Conservation (phyloP, 2,888 invertebrate genomes). For the Drosophila neotestacea region DNA sequence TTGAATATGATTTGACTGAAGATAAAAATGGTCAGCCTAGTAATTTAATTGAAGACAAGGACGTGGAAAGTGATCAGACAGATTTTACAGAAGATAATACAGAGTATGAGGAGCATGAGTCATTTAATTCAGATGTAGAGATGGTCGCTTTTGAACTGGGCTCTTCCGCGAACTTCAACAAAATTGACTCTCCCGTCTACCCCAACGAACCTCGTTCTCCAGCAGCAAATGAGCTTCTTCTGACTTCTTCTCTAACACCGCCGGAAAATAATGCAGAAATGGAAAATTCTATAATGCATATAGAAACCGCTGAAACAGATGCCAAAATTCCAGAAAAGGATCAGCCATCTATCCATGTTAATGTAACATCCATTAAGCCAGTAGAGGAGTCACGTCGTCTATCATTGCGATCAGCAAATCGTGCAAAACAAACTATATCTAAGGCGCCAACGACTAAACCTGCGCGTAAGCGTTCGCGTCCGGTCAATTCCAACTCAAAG, state of each 20-base stretch:
- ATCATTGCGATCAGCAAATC: conserved; percentile 23
- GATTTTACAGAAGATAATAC: not conserved
- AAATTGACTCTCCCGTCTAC: not conserved
- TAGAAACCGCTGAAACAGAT: not conserved
- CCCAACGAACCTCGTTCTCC: not conserved
- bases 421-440: not conserved
- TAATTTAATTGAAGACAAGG: not conserved
- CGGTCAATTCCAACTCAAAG: not conserved
- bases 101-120: not conserved
- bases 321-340: not conserved
- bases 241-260: not conserved
- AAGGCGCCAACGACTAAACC: not conserved
- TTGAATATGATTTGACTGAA: too few species aligned
- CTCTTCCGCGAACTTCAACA: not conserved
- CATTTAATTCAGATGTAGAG: not conserved
- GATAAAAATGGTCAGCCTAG: not conserved
- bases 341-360: not conserved
- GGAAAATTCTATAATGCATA: too few species aligned
- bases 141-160: too few species aligned
- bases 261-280: not conserved
- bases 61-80: not conserved
- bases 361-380: not conserved
- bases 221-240: not conserved
- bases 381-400: not conserved
- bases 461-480: not conserved